These are phyloP conservation scores for Drosophila parthenogenetica DNA, from an alignment of 2,888 invertebrate genomes.

Conservation along the genomic window DNA sequence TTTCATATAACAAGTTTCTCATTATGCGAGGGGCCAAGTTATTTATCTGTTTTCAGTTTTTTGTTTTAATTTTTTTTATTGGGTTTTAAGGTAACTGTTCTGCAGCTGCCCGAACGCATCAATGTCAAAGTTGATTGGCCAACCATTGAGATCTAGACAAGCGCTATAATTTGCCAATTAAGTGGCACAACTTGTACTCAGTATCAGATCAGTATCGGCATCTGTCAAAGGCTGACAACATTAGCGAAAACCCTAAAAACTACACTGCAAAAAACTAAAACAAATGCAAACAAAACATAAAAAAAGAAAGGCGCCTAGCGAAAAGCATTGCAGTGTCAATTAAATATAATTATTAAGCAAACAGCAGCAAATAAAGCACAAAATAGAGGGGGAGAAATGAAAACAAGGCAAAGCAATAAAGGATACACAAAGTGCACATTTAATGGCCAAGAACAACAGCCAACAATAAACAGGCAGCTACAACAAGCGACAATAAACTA, in stretches of 20 bases:
- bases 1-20: constrained; percentile 78
- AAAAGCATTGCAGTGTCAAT: constrained; percentile 59
- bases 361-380: constrained; percentile 26
- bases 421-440: constrained; percentile 69
- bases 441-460: constrained; percentile 40
- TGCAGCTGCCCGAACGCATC: constrained; percentile 71
- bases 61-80: constrained; percentile 17
- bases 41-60: constrained; percentile 10
- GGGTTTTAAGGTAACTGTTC: constrained; percentile 7
- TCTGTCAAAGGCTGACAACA: constrained; percentile 62
- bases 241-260: constrained; percentile 50
- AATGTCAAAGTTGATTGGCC: constrained; percentile 75
- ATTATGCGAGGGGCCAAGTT: constrained; percentile 53
- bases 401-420: constrained; percentile 69
- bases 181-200: constrained; percentile 49
- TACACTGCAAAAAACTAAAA: constrained; percentile 4
- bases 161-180: constrained; percentile 78
- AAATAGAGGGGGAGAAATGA: neutral
- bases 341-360: constrained; percentile 67
- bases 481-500: constrained; percentile 53
- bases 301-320: constrained; percentile 33
- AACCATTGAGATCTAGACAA: constrained; percentile 72
- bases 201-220: constrained; percentile 53
- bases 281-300: constrained; percentile 9
- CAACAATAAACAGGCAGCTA: constrained; percentile 20